Evolutionary conservation across 92 coral and sea anemone species (phyloP).

Genomic region (Plumapathes pennacea): DNA sequence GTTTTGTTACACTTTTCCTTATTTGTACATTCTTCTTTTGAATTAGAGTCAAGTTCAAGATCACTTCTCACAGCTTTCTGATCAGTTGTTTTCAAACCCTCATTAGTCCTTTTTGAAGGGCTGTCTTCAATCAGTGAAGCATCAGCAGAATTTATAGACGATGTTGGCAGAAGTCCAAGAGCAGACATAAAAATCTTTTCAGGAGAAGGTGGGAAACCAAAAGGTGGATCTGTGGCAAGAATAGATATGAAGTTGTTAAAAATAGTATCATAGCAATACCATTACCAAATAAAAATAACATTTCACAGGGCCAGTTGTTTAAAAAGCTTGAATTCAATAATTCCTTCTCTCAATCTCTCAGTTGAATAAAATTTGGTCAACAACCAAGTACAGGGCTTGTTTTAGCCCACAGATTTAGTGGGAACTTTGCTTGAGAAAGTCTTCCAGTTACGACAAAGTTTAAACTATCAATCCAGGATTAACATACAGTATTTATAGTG

Average conservation of each 20-base stretch:
- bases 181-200: conserved; percentile 84
- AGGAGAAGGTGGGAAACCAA: conserved; percentile 86
- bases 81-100: background rate
- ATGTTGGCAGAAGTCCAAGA: conserved; percentile 55
- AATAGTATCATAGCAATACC: background rate
- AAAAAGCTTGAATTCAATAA: too few relatives aligned
- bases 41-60: background rate
- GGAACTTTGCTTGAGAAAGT: too few relatives aligned
- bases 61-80: background rate
- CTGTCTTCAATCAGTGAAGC: background rate
- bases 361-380: too few relatives aligned
- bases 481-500: too few relatives aligned
- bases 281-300: background rate
- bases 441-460: too few relatives aligned
- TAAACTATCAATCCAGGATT: too few relatives aligned
- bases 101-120: background rate
- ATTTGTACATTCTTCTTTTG: too few relatives aligned
- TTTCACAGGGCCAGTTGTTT: too few relatives aligned
- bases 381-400: too few relatives aligned
- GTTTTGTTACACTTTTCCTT: too few relatives aligned
- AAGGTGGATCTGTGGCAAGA: conserved; percentile 61
- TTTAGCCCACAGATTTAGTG: too few relatives aligned
- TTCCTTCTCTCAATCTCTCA: too few relatives aligned
- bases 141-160: background rate
- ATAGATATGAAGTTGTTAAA: conserved; percentile 2